A percentile compares a stretch with the other conserved stretches of the same genome.
These are phyloP conservation scores for Rotaria sp. DNA, from an alignment of 2,888 invertebrate species.

Conservation along the genomic window DNA sequence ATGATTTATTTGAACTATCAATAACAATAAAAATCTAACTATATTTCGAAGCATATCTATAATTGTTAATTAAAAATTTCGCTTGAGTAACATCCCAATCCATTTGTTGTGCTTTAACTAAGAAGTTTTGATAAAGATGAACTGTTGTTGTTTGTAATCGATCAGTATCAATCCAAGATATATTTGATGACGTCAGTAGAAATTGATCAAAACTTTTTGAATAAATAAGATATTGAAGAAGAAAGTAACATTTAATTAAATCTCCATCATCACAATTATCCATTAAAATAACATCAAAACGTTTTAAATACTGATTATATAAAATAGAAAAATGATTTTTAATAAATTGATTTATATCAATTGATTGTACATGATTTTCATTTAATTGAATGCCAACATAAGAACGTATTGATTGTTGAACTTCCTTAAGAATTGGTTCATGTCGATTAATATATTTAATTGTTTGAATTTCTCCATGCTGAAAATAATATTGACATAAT, in stretches of 20 bases:
- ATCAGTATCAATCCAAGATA: background rate
- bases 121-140: background rate
- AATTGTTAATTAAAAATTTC: background rate
- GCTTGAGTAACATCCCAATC: constrained; percentile 6
- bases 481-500: constrained; percentile 29
- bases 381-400: background rate
- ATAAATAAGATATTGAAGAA: background rate
- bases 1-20: too few species aligned
- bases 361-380: background rate
- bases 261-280: background rate
- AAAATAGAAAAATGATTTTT: background rate
- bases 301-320: background rate
- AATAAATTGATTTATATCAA: background rate
- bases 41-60: background rate
- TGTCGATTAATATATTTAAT: background rate
- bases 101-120: background rate
- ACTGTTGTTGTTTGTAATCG: background rate
- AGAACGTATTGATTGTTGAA: background rate
- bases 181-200: background rate
- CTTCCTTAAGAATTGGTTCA: background rate
- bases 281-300: background rate
- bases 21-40: background rate
- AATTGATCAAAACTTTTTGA: background rate
- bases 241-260: background rate
- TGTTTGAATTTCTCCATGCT: background rate